Base-by-base conservation (phyloP, 2,113 vertebrate species). In the Ovis aries region DNA sequence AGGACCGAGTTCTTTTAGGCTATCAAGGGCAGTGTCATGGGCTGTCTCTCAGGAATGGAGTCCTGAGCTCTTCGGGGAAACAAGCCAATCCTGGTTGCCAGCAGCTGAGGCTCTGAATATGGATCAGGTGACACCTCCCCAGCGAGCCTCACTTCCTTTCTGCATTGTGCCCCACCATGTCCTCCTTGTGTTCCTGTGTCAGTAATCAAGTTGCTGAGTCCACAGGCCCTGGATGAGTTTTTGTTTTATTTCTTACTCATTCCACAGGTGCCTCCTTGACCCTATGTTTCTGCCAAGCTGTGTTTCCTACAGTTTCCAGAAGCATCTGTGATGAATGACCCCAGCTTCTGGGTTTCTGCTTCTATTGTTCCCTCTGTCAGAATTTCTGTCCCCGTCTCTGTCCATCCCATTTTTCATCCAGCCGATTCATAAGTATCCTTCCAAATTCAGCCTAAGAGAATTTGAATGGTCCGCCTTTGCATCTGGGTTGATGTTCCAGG, bases 141-240 rank as follows among this genome's bases (percentile, higher is more conserved):
- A 11, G 13, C 1, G 5, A 11, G 64, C 9, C 50, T 13, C 2
- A 3, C 25, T 0, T 25, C 8, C 23, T 83, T 23, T 84, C 50
- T 17, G 27, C 21, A 12, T 10, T 0, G 12, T 1, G 1, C n/a
- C 43, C 6, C 6, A 2, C 25, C 50, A 6, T 1, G 3, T 7
- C 40, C 14, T 36, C 59, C 64, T 23, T 1, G 45, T 6, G 13
- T 48, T 57, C 21, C 1, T 5, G 9, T 17, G 23, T 53, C 43
- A 55, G 0, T 11, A 45, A 1, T 50, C 43, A 45, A 33, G 23
- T 1, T 1, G 12, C 59, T 9, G 16, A 7, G 6, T 27, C 64
- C 5, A 3, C 25, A 0, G 23, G 33, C 9, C 6, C 7, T 6
- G 12, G 11, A 17, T 57, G 59, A 25, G 15, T 15, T 80, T 81